Conservation (phyloP, 2,888 invertebrate genomes). For the Caenorhabditis sulstoni region DNA sequence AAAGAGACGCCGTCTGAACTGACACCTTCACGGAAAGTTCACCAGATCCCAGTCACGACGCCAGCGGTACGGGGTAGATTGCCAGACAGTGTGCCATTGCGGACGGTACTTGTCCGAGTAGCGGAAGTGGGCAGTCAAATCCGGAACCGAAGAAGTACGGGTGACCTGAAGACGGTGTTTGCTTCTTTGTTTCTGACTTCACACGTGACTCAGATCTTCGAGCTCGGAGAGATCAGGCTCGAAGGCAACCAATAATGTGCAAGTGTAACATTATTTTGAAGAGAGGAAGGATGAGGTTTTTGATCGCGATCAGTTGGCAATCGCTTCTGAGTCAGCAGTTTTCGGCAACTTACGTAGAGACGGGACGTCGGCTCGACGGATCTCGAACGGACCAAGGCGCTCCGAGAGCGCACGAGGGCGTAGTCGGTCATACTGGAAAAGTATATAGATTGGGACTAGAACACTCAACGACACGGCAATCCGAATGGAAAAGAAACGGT, state of each 20-base stretch:
- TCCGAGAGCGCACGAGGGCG: slow-evolving; percentile 73
- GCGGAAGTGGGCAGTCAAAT: slow-evolving; percentile 70
- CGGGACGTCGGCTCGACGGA: slow-evolving; percentile 62
- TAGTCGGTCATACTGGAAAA: slow-evolving; percentile 72
- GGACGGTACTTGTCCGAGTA: slow-evolving; percentile 72
- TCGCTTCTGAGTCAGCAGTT: slow-evolving; percentile 3
- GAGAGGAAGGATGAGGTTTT: slow-evolving; percentile 22
- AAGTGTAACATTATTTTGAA: slow-evolving; percentile 43
- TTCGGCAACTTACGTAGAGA: slow-evolving; percentile 54
- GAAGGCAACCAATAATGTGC: slow-evolving; percentile 6
- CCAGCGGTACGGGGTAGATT: slow-evolving; percentile 72
- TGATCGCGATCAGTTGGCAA: slow-evolving; percentile 31
- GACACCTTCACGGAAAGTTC: neutral
- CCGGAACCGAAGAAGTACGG: slow-evolving; percentile 72
- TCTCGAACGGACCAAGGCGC: slow-evolving; percentile 70
- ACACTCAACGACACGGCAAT: too few relatives aligned
- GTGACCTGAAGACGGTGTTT: slow-evolving; percentile 58
- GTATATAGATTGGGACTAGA: too few relatives aligned
- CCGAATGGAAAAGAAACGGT: neutral
- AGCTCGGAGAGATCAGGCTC: slow-evolving; percentile 16
- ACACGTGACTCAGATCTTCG: slow-evolving; percentile 22
- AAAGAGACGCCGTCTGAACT: neutral
- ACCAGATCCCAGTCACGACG: slow-evolving; percentile 72
- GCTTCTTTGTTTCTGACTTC: slow-evolving; percentile 21
- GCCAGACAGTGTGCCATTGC: slow-evolving; percentile 73